A percentile compares a stretch with the other conserved stretches of the same genome.
Evolutionary conservation across 1,140 invertebrate species (phyloP).

Genomic region (Popillia japonica): DNA sequence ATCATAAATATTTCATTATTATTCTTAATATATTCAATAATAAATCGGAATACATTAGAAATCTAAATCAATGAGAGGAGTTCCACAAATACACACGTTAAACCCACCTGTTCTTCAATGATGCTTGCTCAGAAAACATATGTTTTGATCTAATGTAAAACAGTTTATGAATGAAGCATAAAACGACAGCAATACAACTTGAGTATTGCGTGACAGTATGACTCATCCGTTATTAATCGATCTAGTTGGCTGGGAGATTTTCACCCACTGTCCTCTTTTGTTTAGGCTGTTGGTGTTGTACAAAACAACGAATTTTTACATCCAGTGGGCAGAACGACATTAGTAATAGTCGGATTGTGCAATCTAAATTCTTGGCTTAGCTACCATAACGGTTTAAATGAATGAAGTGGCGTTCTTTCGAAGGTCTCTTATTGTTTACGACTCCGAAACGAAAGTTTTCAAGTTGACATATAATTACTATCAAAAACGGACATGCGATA

Average conservation of each 20-base stretch:
- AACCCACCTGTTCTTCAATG: background rate
- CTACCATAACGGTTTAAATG: background rate
- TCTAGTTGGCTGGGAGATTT: background rate
- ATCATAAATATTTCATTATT: conserved; percentile 2
- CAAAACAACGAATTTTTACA: background rate
- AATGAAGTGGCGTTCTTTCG: background rate
- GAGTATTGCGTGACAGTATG: background rate
- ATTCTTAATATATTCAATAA: background rate
- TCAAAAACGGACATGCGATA: background rate
- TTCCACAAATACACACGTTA: background rate
- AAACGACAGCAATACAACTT: background rate
- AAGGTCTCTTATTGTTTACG: conserved; percentile 3
- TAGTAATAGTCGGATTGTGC: background rate
- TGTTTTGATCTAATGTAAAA: background rate
- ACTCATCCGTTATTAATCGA: conserved; percentile 35
- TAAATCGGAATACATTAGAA: background rate
- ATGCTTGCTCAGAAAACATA: background rate
- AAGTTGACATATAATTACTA: background rate
- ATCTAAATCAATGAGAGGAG: background rate
- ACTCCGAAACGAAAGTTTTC: background rate
- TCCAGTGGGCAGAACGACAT: background rate
- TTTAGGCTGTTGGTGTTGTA: background rate
- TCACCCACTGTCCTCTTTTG: conserved; percentile 20
- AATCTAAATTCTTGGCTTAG: background rate
- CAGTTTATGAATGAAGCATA: conserved; percentile 15